Evolutionary conservation across 2,113 vertebrate genomes (phyloP), one percentile per base, ranked within the genome.

Genomic region (Pseudopipra pipra): DNA sequence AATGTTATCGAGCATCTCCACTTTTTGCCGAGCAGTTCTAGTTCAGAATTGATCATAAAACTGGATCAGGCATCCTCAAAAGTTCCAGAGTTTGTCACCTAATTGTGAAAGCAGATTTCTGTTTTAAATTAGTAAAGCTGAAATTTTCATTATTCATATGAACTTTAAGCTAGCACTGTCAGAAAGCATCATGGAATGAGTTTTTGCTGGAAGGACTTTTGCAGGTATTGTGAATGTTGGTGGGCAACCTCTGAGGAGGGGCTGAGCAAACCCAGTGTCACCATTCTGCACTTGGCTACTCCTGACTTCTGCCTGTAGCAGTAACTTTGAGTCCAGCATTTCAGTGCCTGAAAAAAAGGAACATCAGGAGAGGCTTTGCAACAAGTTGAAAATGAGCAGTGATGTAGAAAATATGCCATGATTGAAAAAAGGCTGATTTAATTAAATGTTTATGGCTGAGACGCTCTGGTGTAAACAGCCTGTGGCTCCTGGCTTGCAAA

Each of bases 401-500:
- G 86, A 68, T 89, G 89, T 87, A 90, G 91, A 94, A 95, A 95
- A 95, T 89, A 43, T 4, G 12, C 62, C n/a, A 9, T 46, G 58
- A 89, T 67, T 95, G 54, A 62, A 62, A 89, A 85, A 87, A 89
- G 56, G 33, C 70, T 82, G 49, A 87, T 91, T 93, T 96, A 93
- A 95, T 97, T 92, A 95, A 94, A 81, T 2, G 2, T 87, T 95
- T 89, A 46, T 72, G 58, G 33, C 81, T 89, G 70, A 92, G 87
- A 87, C 5, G 22, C 47, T 87, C 41, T 73, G 85, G 43, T 91
- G 74, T 96, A 95, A 95, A 89, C 67, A 95, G 89, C 86, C 84
- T 49, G 61, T 91, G 89, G 87, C 95, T 97, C 18, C 80, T 82
- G 61, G 20, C 31, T 78, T 91, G 89, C 67, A 91, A 90, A 95